Conservation (phyloP, 53 echinoderm and acorn worm genomes). For the Luidia sarsii region DNA sequence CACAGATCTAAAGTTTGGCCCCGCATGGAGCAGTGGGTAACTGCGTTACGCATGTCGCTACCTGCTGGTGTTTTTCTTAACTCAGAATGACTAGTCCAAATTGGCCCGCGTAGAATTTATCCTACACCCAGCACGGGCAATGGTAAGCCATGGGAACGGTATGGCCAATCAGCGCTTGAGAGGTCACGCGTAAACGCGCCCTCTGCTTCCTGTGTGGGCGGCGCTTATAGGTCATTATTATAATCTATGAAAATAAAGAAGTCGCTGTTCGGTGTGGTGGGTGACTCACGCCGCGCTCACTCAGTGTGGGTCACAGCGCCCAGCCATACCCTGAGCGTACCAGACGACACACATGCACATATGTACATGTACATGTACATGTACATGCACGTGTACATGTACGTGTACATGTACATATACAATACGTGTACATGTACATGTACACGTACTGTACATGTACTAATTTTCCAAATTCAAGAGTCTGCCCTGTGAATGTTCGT, state of each 20-base stretch:
- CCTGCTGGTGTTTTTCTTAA: conserved; percentile 28
- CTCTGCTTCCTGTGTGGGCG: conserved; percentile 37
- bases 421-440: too few species aligned
- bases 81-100: conserved; percentile 38
- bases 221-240: conserved; percentile 37
- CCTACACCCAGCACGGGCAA: conserved; percentile 7
- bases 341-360: not conserved
- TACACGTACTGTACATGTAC: too few species aligned
- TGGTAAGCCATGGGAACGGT: not conserved
- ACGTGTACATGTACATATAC: not conserved
- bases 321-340: too few species aligned
- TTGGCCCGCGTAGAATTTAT: conserved; percentile 50
- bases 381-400: conserved; percentile 1
- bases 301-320: conserved; percentile 2
- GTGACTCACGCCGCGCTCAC: conserved; percentile 38
- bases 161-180: conserved; percentile 44
- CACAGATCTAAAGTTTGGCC: conserved; percentile 33
- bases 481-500: too few species aligned
- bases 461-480: too few species aligned
- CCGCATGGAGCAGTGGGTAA: conserved; percentile 43
- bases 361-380: conserved; percentile 30
- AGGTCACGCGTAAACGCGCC: conserved; percentile 24
- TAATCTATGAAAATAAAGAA: conserved; percentile 9
- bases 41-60: conserved; percentile 10
- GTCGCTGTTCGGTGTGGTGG: conserved; percentile 28